Evolutionary conservation across 2,888 invertebrate genomes (phyloP).

Genomic region (Thereva unica): DNA sequence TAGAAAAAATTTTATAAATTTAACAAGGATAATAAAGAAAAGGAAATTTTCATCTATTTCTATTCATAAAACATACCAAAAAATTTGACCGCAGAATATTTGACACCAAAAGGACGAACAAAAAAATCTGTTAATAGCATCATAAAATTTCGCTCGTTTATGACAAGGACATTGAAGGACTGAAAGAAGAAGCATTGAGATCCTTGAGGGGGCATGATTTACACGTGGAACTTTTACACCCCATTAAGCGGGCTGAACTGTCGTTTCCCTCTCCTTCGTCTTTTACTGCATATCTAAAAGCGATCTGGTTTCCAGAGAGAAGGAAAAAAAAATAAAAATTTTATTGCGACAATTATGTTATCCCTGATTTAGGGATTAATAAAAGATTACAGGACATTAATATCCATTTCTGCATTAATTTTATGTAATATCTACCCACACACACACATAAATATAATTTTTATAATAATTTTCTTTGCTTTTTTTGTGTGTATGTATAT

Average conservation of each 20-base stretch:
- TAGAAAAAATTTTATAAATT: constrained; percentile 29
- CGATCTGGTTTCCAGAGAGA: not conserved
- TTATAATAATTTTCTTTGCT: not conserved
- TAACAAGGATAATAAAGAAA: too few species aligned
- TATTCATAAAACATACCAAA: not conserved
- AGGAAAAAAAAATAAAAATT: constrained; percentile 35
- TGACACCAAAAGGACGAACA: constrained; percentile 9
- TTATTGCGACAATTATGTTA: constrained; percentile 37
- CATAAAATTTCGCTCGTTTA: constrained; percentile 21
- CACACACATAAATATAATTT: not conserved
- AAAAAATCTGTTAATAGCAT: constrained; percentile 27
- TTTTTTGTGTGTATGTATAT: not conserved
- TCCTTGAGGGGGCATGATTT: constrained; percentile 30
- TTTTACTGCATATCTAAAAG: constrained; percentile 1
- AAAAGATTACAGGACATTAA: constrained; percentile 35
- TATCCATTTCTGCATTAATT: not conserved
- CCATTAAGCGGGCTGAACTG: constrained; percentile 27
- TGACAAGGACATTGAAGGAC: too few species aligned
- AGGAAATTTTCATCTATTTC: too few species aligned
- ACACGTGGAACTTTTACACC: constrained; percentile 36
- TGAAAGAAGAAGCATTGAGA: not conserved
- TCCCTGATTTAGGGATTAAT: constrained; percentile 36
- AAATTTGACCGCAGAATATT: not conserved
- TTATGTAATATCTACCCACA: not conserved
- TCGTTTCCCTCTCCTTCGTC: too few species aligned